Evolutionary conservation across 2,888 invertebrate genomes (phyloP).

Genomic region (Sialis fuliginosa): DNA sequence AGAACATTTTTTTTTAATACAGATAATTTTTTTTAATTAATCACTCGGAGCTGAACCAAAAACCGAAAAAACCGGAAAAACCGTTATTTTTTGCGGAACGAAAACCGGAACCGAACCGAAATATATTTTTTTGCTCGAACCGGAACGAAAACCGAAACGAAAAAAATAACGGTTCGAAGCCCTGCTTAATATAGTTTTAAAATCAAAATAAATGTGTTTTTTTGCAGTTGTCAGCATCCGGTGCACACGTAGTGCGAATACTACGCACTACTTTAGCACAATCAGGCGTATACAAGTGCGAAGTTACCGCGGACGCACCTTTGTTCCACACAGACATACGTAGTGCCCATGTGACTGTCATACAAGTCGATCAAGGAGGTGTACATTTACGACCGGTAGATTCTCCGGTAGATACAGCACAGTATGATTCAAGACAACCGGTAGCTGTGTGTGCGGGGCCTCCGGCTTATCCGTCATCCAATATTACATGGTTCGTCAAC

Average conservation of each 20-base stretch:
- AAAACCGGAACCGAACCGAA: no score
- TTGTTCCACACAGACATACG: conserved; percentile 39
- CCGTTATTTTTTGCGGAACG: no score
- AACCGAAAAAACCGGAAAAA: no score
- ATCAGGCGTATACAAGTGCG: conserved; percentile 44
- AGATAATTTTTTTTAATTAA: no score
- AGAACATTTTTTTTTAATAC: no score
- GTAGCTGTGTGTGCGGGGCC: not conserved
- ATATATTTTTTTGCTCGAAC: no score
- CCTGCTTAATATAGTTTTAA: no score
- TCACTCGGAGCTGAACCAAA: no score
- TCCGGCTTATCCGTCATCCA: not conserved
- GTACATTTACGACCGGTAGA: not conserved
- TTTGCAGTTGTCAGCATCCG: conserved; percentile 1
- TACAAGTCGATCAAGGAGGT: conserved; percentile 23
- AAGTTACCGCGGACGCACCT: conserved; percentile 43
- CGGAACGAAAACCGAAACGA: no score
- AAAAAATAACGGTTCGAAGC: no score
- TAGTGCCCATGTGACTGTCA: conserved; percentile 35
- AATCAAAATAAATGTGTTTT: no score
- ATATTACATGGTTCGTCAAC: not conserved
- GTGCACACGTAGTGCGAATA: conserved; percentile 3
- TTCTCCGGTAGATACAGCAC: not conserved
- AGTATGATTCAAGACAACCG: not conserved
- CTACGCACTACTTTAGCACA: conserved; percentile 13